Base-by-base conservation (phyloP, 2,888 invertebrate genomes). In the Catotricha subobsoleta region DNA sequence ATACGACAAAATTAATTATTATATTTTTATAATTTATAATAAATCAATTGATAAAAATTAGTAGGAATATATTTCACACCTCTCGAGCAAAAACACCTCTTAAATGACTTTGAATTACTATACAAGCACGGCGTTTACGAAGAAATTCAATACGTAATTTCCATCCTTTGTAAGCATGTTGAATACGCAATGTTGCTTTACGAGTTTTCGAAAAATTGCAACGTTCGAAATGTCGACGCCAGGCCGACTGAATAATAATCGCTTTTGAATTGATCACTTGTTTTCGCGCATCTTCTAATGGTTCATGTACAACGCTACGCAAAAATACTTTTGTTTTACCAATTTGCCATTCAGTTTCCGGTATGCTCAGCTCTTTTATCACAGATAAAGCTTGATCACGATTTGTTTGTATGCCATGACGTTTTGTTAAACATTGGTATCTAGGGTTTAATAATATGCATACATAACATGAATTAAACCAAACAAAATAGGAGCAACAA, bases 71-170 rank as follows among this genome's bases (percentile, higher is more conserved):
- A n/a, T n/a, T n/a, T n/a, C n/a, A n/a, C 44, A 76, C 87, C 64
- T 90, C 88, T 46, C 91, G 66, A 0, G 88, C 91, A 64, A 90
- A 91, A 50, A 87, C 86, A 3, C 91, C 91, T 9, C 90, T 66
- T 46, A 90, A 63, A 57, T 82, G 86, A 44, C 83, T 71, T 64
- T 91, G 90, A 47, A 91, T 80, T 15, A 87, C 77, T 49, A 90
- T 70, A 0, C 80, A 83, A 0, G 90, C 84, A 45, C 90, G 67
- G n/a, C 86, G 70, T 55, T 79, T 74, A 34, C 76, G 69, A 49
- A 90, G 66, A 65, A 87, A 90, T 49, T 74, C 71, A 42, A 88
- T 79, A 37, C 88, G 69, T 46, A 78, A 71, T 59, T 79, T 80
- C 86, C 87, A 87, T 7, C 86, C 84, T 46, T 78, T 75, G 59